phyloP scores from a whole-genome alignment of 2,888 invertebrate species.

The Brachylomia viminalis region DNA sequence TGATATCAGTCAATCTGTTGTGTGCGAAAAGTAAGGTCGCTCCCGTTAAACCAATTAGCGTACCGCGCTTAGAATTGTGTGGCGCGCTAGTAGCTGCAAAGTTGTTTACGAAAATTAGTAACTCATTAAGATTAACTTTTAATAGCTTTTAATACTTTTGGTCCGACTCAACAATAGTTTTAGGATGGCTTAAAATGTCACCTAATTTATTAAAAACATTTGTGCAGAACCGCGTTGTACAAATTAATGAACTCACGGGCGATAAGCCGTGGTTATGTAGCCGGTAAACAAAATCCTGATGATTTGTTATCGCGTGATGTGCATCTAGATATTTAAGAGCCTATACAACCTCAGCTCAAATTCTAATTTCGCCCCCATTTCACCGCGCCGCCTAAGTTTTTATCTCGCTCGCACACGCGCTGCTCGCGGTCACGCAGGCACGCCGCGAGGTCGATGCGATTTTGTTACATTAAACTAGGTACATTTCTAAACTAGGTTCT shows the following conservation, averaged over 20 bases:
- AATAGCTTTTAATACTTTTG: too few relatives aligned
- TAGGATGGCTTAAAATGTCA: slow-evolving; percentile 4
- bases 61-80: not conserved
- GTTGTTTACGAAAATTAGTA: not conserved
- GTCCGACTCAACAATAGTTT: too few relatives aligned
- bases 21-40: slow-evolving; percentile 3
- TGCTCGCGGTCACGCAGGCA: too few relatives aligned
- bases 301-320: slow-evolving; percentile 7
- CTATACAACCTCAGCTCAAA: too few relatives aligned
- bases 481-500: too few relatives aligned
- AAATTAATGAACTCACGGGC: slow-evolving; percentile 2
- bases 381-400: too few relatives aligned
- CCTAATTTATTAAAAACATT: not conserved
- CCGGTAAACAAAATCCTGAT: slow-evolving; percentile 9
- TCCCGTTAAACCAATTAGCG: not conserved
- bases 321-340: not conserved
- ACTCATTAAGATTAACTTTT: not conserved
- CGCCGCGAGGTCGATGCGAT: too few relatives aligned
- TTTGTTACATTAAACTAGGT: too few relatives aligned
- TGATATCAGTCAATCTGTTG: not conserved
- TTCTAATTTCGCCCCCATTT: too few relatives aligned
- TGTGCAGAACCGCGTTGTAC: slow-evolving; percentile 6
- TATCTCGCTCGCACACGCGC: too few relatives aligned
- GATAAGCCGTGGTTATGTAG: not conserved
- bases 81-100: not conserved